These are phyloP conservation scores for Montipora cactus DNA, from an alignment of 64 coral and sea anemone species.

Conservation along the genomic window DNA sequence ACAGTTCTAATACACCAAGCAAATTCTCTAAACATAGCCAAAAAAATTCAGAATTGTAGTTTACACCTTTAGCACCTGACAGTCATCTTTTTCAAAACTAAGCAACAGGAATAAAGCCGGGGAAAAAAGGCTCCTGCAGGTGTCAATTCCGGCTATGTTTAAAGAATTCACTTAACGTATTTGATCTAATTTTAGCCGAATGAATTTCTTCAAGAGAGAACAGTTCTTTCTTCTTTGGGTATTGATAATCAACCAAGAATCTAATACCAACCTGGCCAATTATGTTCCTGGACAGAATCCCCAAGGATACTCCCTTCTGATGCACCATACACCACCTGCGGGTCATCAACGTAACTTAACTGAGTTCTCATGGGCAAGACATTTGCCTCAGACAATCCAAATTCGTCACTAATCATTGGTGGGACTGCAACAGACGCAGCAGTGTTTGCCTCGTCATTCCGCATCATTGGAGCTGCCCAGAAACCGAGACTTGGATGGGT, in stretches of 20 bases:
- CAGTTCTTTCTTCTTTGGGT: no score
- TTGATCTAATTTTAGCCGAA: no score
- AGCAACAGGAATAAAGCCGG: no score
- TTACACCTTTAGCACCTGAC: no score
- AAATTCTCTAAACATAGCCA: no score
- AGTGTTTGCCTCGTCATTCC: not conserved
- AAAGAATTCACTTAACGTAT: no score
- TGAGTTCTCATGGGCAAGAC: not conserved
- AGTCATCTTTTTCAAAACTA: no score
- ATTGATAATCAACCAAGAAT: not conserved
- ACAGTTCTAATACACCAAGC: no score
- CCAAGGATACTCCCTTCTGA: not conserved
- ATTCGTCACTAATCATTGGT: not conserved
- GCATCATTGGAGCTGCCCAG: constrained; percentile 37
- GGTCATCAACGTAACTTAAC: constrained; percentile 1
- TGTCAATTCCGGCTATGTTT: no score
- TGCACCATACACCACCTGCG: not conserved
- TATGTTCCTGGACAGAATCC: not conserved
- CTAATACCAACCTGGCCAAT: not conserved
- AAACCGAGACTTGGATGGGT: constrained; percentile 60
- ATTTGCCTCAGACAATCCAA: not conserved
- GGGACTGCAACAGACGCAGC: not conserved
- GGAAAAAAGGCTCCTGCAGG: no score
- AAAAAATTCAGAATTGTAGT: no score
- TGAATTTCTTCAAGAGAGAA: no score